These are phyloP conservation scores for Gallinago undulata DNA, from an alignment of 2,113 vertebrate species.

Conservation along the genomic window DNA sequence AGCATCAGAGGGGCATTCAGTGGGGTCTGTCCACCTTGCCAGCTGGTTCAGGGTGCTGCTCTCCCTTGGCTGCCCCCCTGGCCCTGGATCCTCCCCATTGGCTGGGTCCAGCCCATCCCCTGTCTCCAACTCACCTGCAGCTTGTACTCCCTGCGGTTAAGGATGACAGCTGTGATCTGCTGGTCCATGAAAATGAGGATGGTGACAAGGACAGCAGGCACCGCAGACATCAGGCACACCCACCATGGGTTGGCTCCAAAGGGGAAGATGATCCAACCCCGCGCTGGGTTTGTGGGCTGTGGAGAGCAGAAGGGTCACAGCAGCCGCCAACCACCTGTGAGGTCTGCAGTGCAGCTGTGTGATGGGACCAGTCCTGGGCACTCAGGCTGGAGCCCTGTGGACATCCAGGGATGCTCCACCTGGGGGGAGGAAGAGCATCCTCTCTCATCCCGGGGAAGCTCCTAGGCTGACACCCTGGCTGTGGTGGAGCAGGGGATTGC, in stretches of 20 bases:
- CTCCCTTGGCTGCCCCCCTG: too few relatives aligned
- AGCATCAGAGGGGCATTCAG: constrained; percentile 1
- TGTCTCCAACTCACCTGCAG: constrained; percentile 65
- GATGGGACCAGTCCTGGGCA: background rate
- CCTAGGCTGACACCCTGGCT: background rate
- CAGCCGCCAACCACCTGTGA: background rate
- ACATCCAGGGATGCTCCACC: background rate
- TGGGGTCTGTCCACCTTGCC: background rate
- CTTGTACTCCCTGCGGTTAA: constrained; percentile 78
- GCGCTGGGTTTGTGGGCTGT: constrained; percentile 68
- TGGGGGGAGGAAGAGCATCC: background rate
- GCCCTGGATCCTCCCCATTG: rapidly evolving
- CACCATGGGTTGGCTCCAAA: constrained; percentile 81
- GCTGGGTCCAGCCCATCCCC: background rate
- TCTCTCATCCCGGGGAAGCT: background rate
- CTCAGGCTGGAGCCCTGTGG: background rate
- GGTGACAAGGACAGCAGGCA: constrained; percentile 77
- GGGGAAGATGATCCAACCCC: constrained; percentile 75
- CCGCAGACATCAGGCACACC: constrained; percentile 66
- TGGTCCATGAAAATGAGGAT: constrained; percentile 87
- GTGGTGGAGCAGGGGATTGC: background rate
- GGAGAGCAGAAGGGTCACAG: background rate
- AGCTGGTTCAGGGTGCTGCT: rapidly evolving
- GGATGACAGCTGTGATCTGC: constrained; percentile 83
- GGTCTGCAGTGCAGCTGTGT: rapidly evolving